These are phyloP conservation scores for Pangasianodon gigas DNA, from an alignment of 2,113 vertebrate species.

Conservation along the genomic window DNA sequence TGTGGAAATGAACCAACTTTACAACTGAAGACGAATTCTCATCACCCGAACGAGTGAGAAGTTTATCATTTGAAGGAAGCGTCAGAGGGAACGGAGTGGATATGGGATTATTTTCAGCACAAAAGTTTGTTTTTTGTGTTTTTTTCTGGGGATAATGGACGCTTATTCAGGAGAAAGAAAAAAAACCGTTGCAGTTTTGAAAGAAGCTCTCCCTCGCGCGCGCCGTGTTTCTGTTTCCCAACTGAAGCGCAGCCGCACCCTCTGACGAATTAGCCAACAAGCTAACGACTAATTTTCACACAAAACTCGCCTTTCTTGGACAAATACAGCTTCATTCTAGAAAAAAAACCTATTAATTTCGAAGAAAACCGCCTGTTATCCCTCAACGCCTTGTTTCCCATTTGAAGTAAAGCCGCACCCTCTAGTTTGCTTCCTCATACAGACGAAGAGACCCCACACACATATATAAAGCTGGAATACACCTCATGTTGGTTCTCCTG, in stretches of 20 bases:
- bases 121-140: not conserved
- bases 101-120: not conserved
- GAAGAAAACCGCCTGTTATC: not conserved
- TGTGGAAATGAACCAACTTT: conserved; percentile 49
- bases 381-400: conserved; percentile 17
- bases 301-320: not conserved
- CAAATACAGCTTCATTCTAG: not conserved
- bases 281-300: not conserved
- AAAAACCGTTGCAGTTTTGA: conserved; percentile 15
- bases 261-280: conserved; percentile 14
- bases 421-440: conserved; percentile 29
- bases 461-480: not conserved
- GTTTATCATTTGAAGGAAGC: not conserved
- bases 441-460: conserved; percentile 8
- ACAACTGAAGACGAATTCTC: conserved; percentile 9
- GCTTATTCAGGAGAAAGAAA: not conserved
- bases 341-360: not conserved
- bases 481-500: not conserved
- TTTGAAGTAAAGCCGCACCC: conserved; percentile 33
- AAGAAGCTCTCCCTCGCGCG: conserved; percentile 13
- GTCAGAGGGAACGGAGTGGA: not conserved
- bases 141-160: not conserved
- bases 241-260: conserved; percentile 28
- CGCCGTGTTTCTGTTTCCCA: conserved; percentile 19
- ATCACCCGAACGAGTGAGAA: not conserved